Evolutionary conservation across 2,797 vertebrate genomes (phyloP).

Genomic region (Pangasius krempfi): DNA sequence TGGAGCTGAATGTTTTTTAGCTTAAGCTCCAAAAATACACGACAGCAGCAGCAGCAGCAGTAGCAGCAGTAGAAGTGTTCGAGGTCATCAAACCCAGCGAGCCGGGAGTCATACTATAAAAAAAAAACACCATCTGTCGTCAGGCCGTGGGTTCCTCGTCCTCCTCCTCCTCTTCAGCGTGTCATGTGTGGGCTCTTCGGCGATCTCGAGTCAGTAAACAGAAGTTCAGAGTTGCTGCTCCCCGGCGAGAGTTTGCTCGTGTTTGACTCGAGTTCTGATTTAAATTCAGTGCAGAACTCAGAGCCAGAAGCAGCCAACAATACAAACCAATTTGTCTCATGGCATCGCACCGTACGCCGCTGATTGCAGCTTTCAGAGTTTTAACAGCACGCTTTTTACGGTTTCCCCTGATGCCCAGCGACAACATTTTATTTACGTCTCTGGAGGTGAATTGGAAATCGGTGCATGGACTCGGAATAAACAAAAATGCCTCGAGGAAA

Average conservation of each 20-base stretch:
- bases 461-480: not conserved
- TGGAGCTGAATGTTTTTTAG: constrained; percentile 5
- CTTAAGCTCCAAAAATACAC: constrained; percentile 38
- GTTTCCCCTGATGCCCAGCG: constrained; percentile 23
- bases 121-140: constrained; percentile 39
- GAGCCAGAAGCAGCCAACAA: constrained; percentile 37
- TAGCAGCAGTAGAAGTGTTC: constrained; percentile 9
- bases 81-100: constrained; percentile 31
- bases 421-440: constrained; percentile 24
- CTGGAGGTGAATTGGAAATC: constrained; percentile 18
- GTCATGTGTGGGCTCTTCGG: constrained; percentile 9
- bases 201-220: constrained; percentile 35
- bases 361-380: constrained; percentile 53
- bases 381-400: constrained; percentile 42
- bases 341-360: constrained; percentile 29
- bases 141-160: not conserved
- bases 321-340: constrained; percentile 58
- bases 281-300: constrained; percentile 45
- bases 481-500: not conserved
- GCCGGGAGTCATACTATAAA: constrained; percentile 19
- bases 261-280: constrained; percentile 45
- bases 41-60: constrained; percentile 34
- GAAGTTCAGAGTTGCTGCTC: constrained; percentile 38
- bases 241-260: constrained; percentile 36
- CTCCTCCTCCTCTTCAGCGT: constrained; percentile 13